Evolutionary conservation across 2,113 vertebrate genomes (phyloP), one percentile per base, ranked within the genome.

Genomic region (Myiagra hebetior): DNA sequence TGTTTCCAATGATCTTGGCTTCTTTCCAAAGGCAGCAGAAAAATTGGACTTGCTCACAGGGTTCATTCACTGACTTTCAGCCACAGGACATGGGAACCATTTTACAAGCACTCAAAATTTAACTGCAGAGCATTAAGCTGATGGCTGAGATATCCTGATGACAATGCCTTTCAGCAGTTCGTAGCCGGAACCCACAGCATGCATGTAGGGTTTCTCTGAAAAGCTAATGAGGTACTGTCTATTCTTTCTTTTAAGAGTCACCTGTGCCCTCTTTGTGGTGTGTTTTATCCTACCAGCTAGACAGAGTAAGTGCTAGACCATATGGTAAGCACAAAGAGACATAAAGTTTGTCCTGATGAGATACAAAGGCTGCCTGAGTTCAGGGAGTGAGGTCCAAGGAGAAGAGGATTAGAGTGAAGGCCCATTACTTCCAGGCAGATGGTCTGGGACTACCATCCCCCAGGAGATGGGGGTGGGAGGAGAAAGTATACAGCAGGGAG

Each of bases 21-120:
- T 81, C n/a, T 70, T 84, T 91, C 76, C 89, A 95, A 86, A 93
- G n/a, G 46, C 39, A 95, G 57, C 19, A 78, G 64, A 84, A 91
- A 78, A 75, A 84, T 2, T 73, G 8, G 79, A 77, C 55, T 73
- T 76, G 46, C 62, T 78, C 63, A 86, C 37, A 75, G 46, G 27
- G 17, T 57, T 94, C n/a, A 44, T 80, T 84, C 15, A 11, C 47
- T 63, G 60, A 84, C n/a, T 70, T 7, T 73, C 24, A 62, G 47
- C 52, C 80, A 88, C 60, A 63, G 73, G 68, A 92, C 86, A 70
- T 41, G 39, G 68, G 73, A 95, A 87, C 10, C 8, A 41, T 91
- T 93, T 91, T 59, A 59, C 56, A 78, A 44, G 56, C 27, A 64
- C 67, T 76, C 55, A 69, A 18, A 93, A 91, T 91, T 60, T 67